A percentile compares a stretch with the other conserved stretches of the same genome.
phyloP scores from a whole-genome alignment of 2,888 invertebrate species.

The Tridacna gigas region DNA sequence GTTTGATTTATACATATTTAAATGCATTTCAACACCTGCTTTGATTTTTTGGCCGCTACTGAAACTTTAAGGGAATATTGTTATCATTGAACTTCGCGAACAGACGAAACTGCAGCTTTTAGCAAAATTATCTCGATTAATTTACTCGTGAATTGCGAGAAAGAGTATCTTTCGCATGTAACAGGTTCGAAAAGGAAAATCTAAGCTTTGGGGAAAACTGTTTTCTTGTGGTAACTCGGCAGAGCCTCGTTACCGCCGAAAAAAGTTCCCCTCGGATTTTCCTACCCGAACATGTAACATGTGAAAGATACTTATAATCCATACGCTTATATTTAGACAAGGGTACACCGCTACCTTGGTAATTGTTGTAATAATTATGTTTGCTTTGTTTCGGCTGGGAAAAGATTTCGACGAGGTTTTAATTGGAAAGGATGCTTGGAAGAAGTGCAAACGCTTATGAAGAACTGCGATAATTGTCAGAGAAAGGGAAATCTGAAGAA shows the following conservation, averaged over 20 bases:
- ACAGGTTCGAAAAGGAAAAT: too few relatives aligned
- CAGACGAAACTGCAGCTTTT: constrained; percentile 11
- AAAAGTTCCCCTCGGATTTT: constrained; percentile 22
- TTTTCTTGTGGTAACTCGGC: too few relatives aligned
- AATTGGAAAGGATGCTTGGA: constrained; percentile 27
- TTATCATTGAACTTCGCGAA: constrained; percentile 35
- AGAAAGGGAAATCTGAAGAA: constrained; percentile 39
- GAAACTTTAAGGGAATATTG: too few relatives aligned
- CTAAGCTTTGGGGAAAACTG: too few relatives aligned
- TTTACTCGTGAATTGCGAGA: constrained; percentile 11
- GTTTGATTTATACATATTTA: too few relatives aligned
- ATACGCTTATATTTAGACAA: constrained; percentile 13
- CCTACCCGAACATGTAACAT: constrained; percentile 29
- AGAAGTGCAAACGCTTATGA: constrained; percentile 21
- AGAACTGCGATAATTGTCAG: constrained; percentile 33
- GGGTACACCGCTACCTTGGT: constrained; percentile 13
- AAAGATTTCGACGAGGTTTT: constrained; percentile 27
- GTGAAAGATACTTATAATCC: constrained; percentile 27
- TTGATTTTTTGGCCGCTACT: too few relatives aligned
- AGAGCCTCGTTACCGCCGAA: constrained; percentile 16
- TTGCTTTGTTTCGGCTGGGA: constrained; percentile 27
- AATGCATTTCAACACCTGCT: too few relatives aligned
- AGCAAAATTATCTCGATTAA: constrained; percentile 8
- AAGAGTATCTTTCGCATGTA: too few relatives aligned
- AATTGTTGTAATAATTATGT: constrained; percentile 8